These are phyloP conservation scores for Setophaga kirtlandii DNA, from an alignment of 2,113 vertebrate genomes.

Conservation along the genomic window DNA sequence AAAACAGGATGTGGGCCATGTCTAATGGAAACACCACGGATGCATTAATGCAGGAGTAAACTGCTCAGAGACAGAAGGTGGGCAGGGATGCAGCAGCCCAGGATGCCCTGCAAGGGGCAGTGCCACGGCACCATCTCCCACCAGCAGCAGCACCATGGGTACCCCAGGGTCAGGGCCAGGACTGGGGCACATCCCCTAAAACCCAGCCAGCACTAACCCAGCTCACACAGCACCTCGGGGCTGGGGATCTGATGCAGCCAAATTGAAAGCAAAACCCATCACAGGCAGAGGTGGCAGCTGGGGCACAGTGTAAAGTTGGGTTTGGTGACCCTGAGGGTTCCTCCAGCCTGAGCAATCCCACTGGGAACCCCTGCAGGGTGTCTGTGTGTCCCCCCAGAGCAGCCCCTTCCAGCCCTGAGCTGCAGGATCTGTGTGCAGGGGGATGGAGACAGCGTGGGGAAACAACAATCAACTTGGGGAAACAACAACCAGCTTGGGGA, in stretches of 20 bases:
- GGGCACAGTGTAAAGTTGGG: fast-evolving
- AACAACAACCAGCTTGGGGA: neutral
- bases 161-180: fast-evolving
- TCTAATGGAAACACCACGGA: neutral
- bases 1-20: fast-evolving
- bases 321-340: neutral
- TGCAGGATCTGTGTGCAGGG: neutral
- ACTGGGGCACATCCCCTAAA: neutral
- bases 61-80: fast-evolving
- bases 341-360: neutral
- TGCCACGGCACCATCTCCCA: neutral
- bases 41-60: neutral
- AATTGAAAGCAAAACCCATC: neutral
- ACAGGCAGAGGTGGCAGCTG: fast-evolving
- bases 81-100: neutral
- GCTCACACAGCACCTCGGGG: fast-evolving
- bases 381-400: fast-evolving
- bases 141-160: neutral
- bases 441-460: neutral
- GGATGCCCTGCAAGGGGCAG: neutral
- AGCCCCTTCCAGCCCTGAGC: neutral
- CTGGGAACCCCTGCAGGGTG: neutral
- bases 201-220: fast-evolving
- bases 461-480: neutral
- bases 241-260: neutral